A percentile compares a stretch with the other conserved stretches of the same genome.
These are phyloP conservation scores for Phoenoteleia sp. DNA, from an alignment of 2,888 invertebrate genomes.

Conservation along the genomic window DNA sequence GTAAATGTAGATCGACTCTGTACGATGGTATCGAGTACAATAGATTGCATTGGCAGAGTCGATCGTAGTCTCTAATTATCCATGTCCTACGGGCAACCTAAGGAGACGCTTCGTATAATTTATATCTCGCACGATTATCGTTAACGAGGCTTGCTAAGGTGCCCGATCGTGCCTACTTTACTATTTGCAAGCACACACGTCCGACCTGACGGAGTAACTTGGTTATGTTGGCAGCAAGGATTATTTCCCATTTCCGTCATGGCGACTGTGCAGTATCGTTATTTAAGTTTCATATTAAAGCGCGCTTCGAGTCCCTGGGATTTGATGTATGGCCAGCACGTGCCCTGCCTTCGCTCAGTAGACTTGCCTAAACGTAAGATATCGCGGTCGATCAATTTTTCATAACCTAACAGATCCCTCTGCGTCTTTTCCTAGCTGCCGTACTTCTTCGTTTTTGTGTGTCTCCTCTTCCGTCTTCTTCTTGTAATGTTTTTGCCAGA, in stretches of 20 bases:
- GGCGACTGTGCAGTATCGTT: constrained; percentile 84
- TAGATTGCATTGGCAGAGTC: constrained; percentile 57
- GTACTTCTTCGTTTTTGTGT: constrained; percentile 28
- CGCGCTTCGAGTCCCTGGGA: constrained; percentile 78
- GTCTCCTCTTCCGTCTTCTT: constrained; percentile 5
- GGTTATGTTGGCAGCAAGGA: constrained; percentile 71
- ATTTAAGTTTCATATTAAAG: constrained; percentile 86
- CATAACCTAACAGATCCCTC: constrained; percentile 78
- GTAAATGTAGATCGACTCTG: constrained; percentile 36
- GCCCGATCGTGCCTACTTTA: constrained; percentile 22
- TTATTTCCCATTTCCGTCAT: constrained; percentile 85
- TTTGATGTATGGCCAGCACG: constrained; percentile 86
- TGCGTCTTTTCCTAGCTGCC: constrained; percentile 43
- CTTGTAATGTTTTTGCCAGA: constrained; percentile 21
- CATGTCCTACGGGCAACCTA: constrained; percentile 58
- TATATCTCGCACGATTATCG: constrained; percentile 59
- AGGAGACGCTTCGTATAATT: constrained; percentile 57
- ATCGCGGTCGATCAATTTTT: constrained; percentile 83
- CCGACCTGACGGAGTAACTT: constrained; percentile 53
- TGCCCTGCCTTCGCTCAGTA: constrained; percentile 83
- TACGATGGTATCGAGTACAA: constrained; percentile 54
- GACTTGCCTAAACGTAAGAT: constrained; percentile 85
- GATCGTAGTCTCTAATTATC: constrained; percentile 67
- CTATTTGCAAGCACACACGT: constrained; percentile 33
- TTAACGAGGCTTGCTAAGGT: constrained; percentile 57